phyloP scores from a whole-genome alignment of 2,888 invertebrate species.

The Philonicus albiceps region DNA sequence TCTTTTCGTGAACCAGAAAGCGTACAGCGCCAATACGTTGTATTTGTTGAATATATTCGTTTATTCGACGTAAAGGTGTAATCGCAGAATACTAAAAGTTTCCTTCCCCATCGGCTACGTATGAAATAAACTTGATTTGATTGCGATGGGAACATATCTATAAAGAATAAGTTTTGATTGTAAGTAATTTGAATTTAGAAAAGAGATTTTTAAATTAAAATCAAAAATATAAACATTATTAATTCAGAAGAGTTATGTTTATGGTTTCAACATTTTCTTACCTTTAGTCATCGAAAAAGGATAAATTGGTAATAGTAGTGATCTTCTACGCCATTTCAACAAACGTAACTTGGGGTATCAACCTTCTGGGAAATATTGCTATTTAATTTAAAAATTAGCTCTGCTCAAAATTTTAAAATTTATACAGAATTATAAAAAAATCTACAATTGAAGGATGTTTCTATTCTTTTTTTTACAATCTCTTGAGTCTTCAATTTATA shows the following conservation, averaged over 20 bases:
- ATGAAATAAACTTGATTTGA: slow-evolving; percentile 49
- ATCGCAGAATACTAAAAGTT: slow-evolving; percentile 50
- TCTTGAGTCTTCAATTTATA: too few relatives aligned
- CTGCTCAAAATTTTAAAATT: too few relatives aligned
- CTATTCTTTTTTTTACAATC: too few relatives aligned
- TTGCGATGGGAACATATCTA: slow-evolving; percentile 20
- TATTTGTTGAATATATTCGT: slow-evolving; percentile 50
- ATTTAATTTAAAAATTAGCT: background rate
- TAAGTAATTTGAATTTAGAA: background rate
- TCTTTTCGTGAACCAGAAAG: slow-evolving; percentile 50
- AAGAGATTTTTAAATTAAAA: background rate
- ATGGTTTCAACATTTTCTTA: background rate
- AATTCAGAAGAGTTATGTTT: background rate
- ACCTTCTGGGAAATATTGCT: background rate
- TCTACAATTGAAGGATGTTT: too few relatives aligned
- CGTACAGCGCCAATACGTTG: slow-evolving; percentile 53
- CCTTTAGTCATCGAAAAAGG: too few relatives aligned
- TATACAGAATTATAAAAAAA: too few relatives aligned
- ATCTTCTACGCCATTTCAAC: background rate
- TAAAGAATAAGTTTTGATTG: background rate
- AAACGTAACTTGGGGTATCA: background rate
- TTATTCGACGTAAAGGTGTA: slow-evolving; percentile 52
- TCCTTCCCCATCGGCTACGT: slow-evolving; percentile 53
- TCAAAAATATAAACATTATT: background rate
- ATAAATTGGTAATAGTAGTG: background rate